A percentile compares a stretch with the other conserved stretches of the same genome.
phyloP scores from a whole-genome alignment of 2,888 invertebrate species.

The Amiota communis region DNA sequence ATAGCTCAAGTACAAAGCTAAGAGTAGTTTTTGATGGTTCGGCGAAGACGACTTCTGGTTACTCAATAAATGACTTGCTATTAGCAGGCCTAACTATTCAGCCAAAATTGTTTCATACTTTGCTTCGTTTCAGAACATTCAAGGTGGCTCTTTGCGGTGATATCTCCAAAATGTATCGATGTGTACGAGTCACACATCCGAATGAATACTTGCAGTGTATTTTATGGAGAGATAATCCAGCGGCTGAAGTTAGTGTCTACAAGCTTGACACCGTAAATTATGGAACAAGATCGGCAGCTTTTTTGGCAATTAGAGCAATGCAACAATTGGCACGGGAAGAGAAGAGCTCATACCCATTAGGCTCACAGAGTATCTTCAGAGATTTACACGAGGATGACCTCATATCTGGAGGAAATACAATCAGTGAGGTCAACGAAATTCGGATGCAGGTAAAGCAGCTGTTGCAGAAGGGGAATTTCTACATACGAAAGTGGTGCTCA shows the following conservation, averaged over 20 bases:
- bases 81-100: background rate
- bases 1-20: background rate
- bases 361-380: background rate
- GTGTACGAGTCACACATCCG: no score
- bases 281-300: no score
- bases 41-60: background rate
- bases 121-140: background rate
- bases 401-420: background rate
- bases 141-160: no score
- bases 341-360: background rate
- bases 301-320: background rate
- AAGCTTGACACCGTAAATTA: no score
- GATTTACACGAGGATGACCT: no score
- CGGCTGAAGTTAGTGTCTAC: no score
- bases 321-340: background rate
- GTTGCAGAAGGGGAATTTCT: background rate
- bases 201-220: no score
- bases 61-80: background rate
- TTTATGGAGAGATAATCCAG: no score
- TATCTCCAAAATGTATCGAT: no score
- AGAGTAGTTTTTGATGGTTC: background rate
- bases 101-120: background rate
- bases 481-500: background rate
- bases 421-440: background rate
- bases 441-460: no score